phyloP scores from a whole-genome alignment of 1,140 invertebrate genomes.

The Centruroides vittatus region DNA sequence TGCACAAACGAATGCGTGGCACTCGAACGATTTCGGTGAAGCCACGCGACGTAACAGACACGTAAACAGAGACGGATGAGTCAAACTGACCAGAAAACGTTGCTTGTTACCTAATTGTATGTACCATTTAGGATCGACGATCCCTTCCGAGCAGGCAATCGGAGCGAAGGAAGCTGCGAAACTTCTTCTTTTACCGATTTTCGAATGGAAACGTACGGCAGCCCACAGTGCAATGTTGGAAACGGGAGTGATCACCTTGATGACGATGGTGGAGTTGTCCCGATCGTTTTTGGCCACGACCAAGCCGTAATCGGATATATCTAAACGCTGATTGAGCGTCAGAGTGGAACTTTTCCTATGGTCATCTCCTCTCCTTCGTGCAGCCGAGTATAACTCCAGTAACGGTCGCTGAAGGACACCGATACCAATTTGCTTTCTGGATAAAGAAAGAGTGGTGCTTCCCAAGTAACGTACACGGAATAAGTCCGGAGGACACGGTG shows the following conservation, averaged over 20 bases:
- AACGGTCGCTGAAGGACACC: constrained; percentile 15
- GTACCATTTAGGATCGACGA: constrained; percentile 8
- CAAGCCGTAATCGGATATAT: constrained; percentile 17
- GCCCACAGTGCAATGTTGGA: constrained; percentile 20
- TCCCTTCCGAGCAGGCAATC: constrained; percentile 17
- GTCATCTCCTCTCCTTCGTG: constrained; percentile 8
- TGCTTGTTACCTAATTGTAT: constrained; percentile 14
- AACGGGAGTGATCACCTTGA: constrained; percentile 20
- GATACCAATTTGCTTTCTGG: no score
- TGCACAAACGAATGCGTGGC: constrained; percentile 75
- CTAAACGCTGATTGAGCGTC: constrained; percentile 10
- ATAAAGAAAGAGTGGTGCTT: no score
- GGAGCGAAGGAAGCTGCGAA: constrained; percentile 20
- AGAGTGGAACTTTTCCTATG: constrained; percentile 1
- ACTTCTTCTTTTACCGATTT: constrained; percentile 6
- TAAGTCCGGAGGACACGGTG: no score
- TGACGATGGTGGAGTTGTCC: constrained; percentile 8
- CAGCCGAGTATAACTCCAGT: constrained; percentile 15
- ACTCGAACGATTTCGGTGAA: constrained; percentile 56
- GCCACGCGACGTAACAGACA: constrained; percentile 56
- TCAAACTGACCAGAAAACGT: constrained; percentile 15
- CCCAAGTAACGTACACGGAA: no score
- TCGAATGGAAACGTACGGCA: constrained; percentile 15
- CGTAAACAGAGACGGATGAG: constrained; percentile 71
- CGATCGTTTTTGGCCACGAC: constrained; percentile 13